A percentile compares a stretch with the other conserved stretches of the same genome.
phyloP scores from a whole-genome alignment of 2,113 vertebrate species.

The Acrocephalus arundinaceus region DNA sequence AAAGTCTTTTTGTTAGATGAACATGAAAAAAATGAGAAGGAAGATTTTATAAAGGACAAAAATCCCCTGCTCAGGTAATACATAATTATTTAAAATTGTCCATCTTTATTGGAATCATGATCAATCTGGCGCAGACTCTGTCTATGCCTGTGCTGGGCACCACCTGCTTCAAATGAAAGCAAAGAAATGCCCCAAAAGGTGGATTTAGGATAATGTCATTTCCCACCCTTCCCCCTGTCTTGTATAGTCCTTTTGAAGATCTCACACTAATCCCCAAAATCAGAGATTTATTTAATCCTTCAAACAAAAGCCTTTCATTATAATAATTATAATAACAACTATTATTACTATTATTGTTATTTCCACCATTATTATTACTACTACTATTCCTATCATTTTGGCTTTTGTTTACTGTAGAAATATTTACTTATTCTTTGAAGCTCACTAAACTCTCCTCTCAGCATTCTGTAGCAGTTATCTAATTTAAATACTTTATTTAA shows the following conservation, averaged over 20 bases:
- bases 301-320: neutral
- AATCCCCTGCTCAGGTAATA: neutral
- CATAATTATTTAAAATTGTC: neutral
- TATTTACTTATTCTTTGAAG: neutral
- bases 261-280: neutral
- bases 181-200: neutral
- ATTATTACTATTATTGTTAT: neutral
- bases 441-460: neutral
- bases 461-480: neutral
- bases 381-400: neutral
- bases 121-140: neutral
- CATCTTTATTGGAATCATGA: neutral
- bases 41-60: neutral
- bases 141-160: neutral
- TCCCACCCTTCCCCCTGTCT: neutral
- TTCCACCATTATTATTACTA: neutral
- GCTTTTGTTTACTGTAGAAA: neutral
- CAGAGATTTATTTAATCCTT: conserved; percentile 5
- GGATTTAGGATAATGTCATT: neutral
- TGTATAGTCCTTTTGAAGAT: neutral
- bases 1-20: conserved; percentile 10
- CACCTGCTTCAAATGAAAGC: neutral
- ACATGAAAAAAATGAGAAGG: neutral
- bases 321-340: neutral
- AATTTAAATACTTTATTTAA: neutral